Base-by-base conservation (phyloP, 64 coral and sea anemone species). In the Exaiptasia diaphana region DNA sequence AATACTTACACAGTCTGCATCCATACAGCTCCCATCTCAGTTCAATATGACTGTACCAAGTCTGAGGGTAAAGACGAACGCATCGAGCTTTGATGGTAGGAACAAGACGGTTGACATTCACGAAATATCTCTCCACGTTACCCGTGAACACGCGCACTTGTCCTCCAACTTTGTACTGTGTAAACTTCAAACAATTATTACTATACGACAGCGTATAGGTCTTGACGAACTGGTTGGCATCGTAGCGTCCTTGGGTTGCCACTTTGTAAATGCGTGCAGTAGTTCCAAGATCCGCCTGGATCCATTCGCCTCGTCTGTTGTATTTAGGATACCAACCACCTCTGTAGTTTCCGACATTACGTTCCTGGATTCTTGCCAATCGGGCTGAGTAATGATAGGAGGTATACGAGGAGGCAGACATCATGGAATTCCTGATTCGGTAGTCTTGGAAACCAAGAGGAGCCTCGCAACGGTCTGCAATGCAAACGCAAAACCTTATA, bases 1-100 rank as follows among this genome's bases (percentile, higher is more conserved):
- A 14, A 14, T 24, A 72, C 91, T 43, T 75, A 94, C 91, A 79
- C 25, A 94, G 49, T 85, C 91, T 82, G 41, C 91, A 94, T 13
- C 91, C 91, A 59, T 94, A 94, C 15, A 94, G 39, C 54, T 94
- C 91, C 17, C 84, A 38, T 54, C 91, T 94, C 85, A 94, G 62
- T 20, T 79, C 24, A 33, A 94, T 89, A 12, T 78, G 65, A 3
- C 74, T 60, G 53, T 94, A 87, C 91, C 91, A 94, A 4, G 80
- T 74, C 42, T 48, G 44, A 14, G 86, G 86, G 32, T 94, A 84
- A 30, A 94, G 52, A 38, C 91, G 91, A 20, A 94, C 81, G 64
- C 53, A 94, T 27, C 86, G 86, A 9, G 91, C 91, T 71, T 85
- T 89, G 80, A 94, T 85, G 1, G 91, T 48, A 5, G 79, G 86